Base-by-base conservation (phyloP, 2,888 invertebrate species). In the Orthosia incerta region DNA sequence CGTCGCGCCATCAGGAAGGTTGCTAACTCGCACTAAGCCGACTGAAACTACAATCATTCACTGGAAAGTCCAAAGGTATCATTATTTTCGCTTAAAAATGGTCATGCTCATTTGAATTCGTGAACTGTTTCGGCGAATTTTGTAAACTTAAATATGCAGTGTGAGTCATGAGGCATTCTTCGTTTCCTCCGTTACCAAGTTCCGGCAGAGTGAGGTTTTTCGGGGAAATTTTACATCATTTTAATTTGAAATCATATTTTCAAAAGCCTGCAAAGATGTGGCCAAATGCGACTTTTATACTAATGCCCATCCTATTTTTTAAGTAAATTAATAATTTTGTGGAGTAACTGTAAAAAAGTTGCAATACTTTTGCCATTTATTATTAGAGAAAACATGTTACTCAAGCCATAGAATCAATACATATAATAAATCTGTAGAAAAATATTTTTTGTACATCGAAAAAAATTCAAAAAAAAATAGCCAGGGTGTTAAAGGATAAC, bases 101-200 rank as follows among this genome's bases (percentile, higher is more conserved):
- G 79, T 79, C 85, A 83, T 66, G 83, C 81, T 71, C 39, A 73
- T 83, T 80, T 74, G 71, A 77, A 78, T 83, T 65, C 72, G 60
- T 63, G 50, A 78, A 73, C 57, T 66, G 74, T 50, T 80, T 78
- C 75, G 55, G 31, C 46, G 78, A 78, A 84, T 72, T 74, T 69
- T 65, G 60, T 59, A 50, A 72, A 81, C 72, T 77, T 78, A 69
- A 74, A 67, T 73, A 81, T 72, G 69, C 71, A 68, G 48, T 64
- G 66, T 84, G 68, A 76, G 72, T 76, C 82, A 76, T n/a, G 50
- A 61, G 67, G 39, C 57, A 62, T 80, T 72, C 71, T 83, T 70
- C 81, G 69, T 75, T 74, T 74, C 59, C 68, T 77, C 59, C 56
- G 70, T 68, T 63, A 55, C 51, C 11, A 67, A 65, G 71, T 69